Conservation (phyloP, 2,797 vertebrate species). For the Acestrorhynchus altus region DNA sequence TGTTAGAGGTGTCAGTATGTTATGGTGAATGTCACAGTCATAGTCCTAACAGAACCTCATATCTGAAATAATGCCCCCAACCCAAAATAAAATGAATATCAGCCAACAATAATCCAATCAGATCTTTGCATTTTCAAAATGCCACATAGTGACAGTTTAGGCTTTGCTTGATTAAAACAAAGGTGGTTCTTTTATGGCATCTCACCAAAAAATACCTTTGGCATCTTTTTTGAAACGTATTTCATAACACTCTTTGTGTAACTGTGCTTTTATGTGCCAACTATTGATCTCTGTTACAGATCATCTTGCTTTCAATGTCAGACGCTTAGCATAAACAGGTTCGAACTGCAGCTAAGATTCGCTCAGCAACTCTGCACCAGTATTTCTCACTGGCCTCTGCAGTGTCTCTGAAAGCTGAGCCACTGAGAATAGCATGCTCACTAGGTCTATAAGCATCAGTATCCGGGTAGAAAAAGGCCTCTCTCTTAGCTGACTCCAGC, state of each 20-base stretch:
- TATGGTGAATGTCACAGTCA: background rate
- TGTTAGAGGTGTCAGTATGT: background rate
- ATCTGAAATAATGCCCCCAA: too few species aligned
- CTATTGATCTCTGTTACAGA: slow-evolving; percentile 44
- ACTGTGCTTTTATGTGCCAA: background rate
- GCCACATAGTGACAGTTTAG: too few species aligned
- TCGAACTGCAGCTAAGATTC: slow-evolving; percentile 37
- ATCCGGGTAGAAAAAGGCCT: slow-evolving; percentile 1
- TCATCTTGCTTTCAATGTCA: slow-evolving; percentile 40
- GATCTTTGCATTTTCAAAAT: background rate
- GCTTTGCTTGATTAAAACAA: background rate
- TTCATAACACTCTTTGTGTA: background rate
- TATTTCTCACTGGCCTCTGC: slow-evolving; percentile 56
- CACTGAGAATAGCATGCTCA: slow-evolving; percentile 1
- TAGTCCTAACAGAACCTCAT: background rate
- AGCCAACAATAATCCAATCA: background rate
- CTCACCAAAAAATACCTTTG: too few species aligned
- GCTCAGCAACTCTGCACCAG: slow-evolving; percentile 40
- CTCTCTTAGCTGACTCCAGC: slow-evolving; percentile 50
- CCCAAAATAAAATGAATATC: too few species aligned
- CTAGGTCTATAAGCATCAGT: slow-evolving; percentile 12
- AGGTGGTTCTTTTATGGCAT: background rate
- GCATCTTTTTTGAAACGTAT: background rate
- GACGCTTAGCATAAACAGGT: slow-evolving; percentile 36
- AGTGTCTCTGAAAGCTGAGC: background rate